phyloP scores from a whole-genome alignment of 1,140 invertebrate genomes.

The Pteromalus puparum region DNA sequence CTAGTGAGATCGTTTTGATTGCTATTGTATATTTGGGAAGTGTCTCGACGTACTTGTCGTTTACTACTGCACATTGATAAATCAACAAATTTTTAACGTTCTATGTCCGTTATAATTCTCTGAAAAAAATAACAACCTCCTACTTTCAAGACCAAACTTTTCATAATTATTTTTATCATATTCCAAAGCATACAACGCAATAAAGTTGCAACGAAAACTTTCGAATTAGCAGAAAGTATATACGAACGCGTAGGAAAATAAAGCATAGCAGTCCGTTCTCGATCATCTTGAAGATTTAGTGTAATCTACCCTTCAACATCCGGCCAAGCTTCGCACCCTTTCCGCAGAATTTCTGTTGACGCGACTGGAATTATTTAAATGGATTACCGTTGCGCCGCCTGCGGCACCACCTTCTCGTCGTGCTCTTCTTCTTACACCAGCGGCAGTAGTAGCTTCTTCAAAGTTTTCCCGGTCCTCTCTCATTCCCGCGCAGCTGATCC shows the following conservation, averaged over 20 bases:
- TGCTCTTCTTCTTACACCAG: constrained; percentile 8
- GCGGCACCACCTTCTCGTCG: constrained; percentile 14
- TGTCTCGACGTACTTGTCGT: too few relatives aligned
- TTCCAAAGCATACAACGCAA: background rate
- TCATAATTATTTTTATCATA: too few relatives aligned
- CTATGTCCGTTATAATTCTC: too few relatives aligned
- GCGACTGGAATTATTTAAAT: constrained; percentile 74
- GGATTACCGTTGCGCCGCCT: constrained; percentile 65
- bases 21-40: too few relatives aligned
- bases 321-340: constrained; percentile 44
- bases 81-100: too few relatives aligned
- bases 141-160: too few relatives aligned
- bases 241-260: background rate
- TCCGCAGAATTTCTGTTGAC: constrained; percentile 61
- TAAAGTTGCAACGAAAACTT: background rate
- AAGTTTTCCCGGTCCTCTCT: constrained; percentile 46
- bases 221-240: background rate
- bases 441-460: background rate
- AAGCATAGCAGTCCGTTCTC: background rate
- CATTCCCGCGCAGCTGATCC: constrained; percentile 60
- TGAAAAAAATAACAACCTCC: too few relatives aligned
- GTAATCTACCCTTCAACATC: constrained; percentile 42
- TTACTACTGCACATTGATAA: too few relatives aligned
- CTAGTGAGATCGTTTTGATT: too few relatives aligned
- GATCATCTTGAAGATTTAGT: constrained; percentile 42